Conservation (phyloP, 2,797 vertebrate species). For the Sebastes iracundus region DNA sequence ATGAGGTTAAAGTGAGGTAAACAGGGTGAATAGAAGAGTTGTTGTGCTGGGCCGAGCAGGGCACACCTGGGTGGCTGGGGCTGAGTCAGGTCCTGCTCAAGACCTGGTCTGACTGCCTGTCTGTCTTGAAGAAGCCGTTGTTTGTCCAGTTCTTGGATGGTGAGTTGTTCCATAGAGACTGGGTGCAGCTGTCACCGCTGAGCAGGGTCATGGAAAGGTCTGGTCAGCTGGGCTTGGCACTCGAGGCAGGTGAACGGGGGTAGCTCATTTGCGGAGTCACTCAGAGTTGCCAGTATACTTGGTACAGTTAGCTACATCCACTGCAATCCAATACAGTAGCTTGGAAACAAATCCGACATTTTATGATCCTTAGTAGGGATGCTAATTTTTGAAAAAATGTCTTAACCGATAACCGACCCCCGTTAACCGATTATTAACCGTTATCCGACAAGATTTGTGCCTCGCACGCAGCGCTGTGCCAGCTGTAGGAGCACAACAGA, state of each 20-base stretch:
- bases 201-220: conserved; percentile 74
- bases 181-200: conserved; percentile 57
- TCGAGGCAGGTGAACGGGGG: conserved; percentile 40
- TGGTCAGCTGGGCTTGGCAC: conserved; percentile 49
- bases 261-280: conserved; percentile 22
- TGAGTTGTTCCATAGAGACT: conserved; percentile 50
- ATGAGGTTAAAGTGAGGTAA: conserved; percentile 65
- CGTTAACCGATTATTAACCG: no score
- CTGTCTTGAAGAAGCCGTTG: conserved; percentile 66
- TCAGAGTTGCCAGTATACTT: background rate
- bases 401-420: no score
- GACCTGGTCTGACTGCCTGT: conserved; percentile 39
- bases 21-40: conserved; percentile 57
- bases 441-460: no score
- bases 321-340: background rate
- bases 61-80: conserved; percentile 64
- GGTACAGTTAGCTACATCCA: background rate
- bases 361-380: background rate
- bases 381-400: no score
- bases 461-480: no score
- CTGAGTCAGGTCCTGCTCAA: conserved; percentile 58
- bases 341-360: background rate
- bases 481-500: no score
- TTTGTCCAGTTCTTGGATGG: conserved; percentile 40
- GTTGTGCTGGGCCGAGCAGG: conserved; percentile 38